These are phyloP conservation scores for Beris morrisii DNA, from an alignment of 2,888 invertebrate species.

Conservation along the genomic window DNA sequence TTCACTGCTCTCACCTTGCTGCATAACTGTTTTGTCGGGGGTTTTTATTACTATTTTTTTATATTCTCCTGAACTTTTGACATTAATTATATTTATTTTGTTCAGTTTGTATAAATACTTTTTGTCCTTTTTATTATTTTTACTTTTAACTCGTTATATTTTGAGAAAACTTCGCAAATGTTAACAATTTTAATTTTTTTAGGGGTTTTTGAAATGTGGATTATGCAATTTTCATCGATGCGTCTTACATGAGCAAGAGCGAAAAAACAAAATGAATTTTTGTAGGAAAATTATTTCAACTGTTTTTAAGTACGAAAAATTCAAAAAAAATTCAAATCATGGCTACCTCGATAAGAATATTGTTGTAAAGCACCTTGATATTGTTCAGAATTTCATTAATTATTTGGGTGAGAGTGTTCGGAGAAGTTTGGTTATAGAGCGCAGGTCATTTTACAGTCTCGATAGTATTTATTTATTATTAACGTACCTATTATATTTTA, in stretches of 20 bases:
- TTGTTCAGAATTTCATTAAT: too few species aligned
- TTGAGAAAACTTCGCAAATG: constrained; percentile 27
- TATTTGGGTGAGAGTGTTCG: too few species aligned
- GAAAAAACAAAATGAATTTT: constrained; percentile 35
- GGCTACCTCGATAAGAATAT: neutral
- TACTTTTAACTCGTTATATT: constrained; percentile 14
- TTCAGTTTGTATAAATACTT: constrained; percentile 3
- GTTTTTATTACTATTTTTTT: neutral
- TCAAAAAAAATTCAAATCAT: neutral
- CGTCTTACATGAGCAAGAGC: constrained; percentile 32
- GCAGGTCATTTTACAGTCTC: too few species aligned
- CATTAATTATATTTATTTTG: constrained; percentile 15
- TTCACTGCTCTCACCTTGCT: constrained; percentile 25
- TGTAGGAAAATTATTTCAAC: constrained; percentile 24
- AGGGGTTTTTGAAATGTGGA: constrained; percentile 20
- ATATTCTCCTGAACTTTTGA: neutral
- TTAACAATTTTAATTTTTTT: constrained; percentile 25
- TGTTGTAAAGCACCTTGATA: constrained; percentile 2
- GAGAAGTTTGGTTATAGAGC: too few species aligned
- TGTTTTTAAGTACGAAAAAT: constrained; percentile 4
- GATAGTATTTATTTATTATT: too few species aligned
- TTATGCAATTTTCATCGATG: constrained; percentile 32
- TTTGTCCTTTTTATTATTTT: constrained; percentile 11
- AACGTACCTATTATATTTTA: too few species aligned
- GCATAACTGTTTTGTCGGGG: constrained; percentile 7